A percentile compares a stretch with the other conserved stretches of the same genome.
Conservation (phyloP, 2,888 invertebrate species). For the Iselma pallidipennis region DNA sequence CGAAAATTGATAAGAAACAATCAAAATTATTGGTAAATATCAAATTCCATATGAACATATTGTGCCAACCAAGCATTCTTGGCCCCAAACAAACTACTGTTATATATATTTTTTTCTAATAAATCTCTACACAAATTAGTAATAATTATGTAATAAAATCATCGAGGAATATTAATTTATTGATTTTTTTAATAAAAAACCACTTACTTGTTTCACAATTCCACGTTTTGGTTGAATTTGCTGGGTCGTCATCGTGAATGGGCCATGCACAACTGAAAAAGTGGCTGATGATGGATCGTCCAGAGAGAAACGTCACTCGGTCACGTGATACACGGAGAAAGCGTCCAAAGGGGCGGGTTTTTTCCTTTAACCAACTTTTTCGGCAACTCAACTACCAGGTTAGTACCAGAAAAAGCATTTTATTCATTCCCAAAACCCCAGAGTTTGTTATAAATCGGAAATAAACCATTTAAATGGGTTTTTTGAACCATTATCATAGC, state of each 20-base stretch:
- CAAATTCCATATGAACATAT: slow-evolving; percentile 25
- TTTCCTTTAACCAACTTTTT: neutral
- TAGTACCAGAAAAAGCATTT: too few relatives aligned
- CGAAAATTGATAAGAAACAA: neutral
- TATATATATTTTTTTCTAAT: neutral
- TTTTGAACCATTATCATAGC: neutral
- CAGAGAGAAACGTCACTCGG: slow-evolving; percentile 27
- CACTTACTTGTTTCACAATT: slow-evolving; percentile 65
- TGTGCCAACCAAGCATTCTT: slow-evolving; percentile 50
- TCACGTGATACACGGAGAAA: slow-evolving; percentile 46
- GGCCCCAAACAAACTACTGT: neutral
- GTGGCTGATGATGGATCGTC: slow-evolving; percentile 19
- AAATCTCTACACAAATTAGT: neutral
- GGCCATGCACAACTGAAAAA: slow-evolving; percentile 37
- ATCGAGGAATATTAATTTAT: neutral
- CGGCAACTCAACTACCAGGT: neutral
- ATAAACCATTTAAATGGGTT: neutral
- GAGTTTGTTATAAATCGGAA: too few relatives aligned
- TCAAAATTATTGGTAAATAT: slow-evolving; percentile 10
- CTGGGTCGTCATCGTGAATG: slow-evolving; percentile 62
- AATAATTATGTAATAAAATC: neutral
- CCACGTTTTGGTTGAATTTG: slow-evolving; percentile 59
- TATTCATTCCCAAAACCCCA: too few relatives aligned
- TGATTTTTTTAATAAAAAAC: slow-evolving; percentile 21
- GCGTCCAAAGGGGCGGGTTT: slow-evolving; percentile 22